These are phyloP conservation scores for Dinoponera quadriceps DNA, from an alignment of 1,140 invertebrate genomes.

Conservation along the genomic window DNA sequence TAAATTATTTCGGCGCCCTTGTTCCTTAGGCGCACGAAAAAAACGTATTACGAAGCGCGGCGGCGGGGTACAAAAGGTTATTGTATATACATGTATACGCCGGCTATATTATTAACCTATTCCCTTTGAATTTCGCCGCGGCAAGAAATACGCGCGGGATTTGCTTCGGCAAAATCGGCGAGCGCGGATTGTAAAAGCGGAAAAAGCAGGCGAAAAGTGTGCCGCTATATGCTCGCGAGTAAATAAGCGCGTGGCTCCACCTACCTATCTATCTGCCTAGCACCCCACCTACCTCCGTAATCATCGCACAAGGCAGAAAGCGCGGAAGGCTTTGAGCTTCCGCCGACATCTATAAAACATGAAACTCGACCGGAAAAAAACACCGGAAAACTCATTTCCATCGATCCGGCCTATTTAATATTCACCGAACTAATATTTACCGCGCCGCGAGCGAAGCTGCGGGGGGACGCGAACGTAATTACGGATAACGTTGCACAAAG, in stretches of 20 bases:
- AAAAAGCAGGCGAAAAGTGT: constrained; percentile 38
- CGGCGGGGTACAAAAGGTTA: constrained; percentile 24
- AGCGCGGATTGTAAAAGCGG: constrained; percentile 25
- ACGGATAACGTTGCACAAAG: constrained; percentile 36
- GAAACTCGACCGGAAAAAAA: constrained; percentile 37
- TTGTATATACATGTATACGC: constrained; percentile 5
- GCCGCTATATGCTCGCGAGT: constrained; percentile 14
- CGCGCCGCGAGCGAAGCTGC: constrained; percentile 3
- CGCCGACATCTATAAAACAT: constrained; percentile 52
- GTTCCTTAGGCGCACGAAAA: constrained; percentile 27
- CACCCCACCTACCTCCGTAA: constrained; percentile 7
- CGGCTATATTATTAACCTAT: constrained; percentile 57
- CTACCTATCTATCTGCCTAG: not conserved
- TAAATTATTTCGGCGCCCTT: constrained; percentile 26
- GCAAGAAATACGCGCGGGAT: constrained; percentile 42
- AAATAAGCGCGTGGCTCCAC: constrained; percentile 20
- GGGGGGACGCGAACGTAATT: constrained; percentile 28
- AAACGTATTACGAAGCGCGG: constrained; percentile 24
- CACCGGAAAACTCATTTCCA: constrained; percentile 42
- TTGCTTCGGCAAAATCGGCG: constrained; percentile 47
- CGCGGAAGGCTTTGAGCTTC: constrained; percentile 26
- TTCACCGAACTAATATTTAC: constrained; percentile 50
- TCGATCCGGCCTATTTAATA: constrained; percentile 55
- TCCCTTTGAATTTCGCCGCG: constrained; percentile 44
- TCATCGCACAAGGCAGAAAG: constrained; percentile 34